Percentiles rank a stretch among this genome's conserved stretches.
phyloP scores from a whole-genome alignment of 2,888 invertebrate species.

The Drosophila setosimentum region DNA sequence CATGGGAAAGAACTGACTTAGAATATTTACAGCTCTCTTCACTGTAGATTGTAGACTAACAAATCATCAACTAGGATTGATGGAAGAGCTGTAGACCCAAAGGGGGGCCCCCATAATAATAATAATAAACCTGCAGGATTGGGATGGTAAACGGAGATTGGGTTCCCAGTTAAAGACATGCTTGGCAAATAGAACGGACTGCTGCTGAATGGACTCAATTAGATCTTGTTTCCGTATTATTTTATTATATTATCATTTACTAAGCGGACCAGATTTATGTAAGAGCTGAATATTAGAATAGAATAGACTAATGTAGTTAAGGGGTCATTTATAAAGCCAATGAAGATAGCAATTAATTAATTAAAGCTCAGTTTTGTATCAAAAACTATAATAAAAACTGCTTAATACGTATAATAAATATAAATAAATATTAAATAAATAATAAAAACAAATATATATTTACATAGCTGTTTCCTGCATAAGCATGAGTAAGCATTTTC shows the following conservation, averaged over 20 bases:
- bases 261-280: background rate
- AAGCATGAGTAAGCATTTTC: background rate
- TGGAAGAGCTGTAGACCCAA: background rate
- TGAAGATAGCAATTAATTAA: rapidly evolving
- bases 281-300: background rate
- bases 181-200: background rate
- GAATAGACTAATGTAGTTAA: background rate
- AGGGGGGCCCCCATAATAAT: background rate
- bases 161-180: background rate
- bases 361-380: background rate
- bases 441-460: background rate
- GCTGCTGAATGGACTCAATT: background rate
- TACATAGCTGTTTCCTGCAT: background rate
- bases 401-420: background rate
- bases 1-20: too few species aligned
- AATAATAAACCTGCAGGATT: background rate
- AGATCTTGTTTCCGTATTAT: background rate
- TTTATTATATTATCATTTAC: background rate
- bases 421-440: background rate
- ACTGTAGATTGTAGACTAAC: background rate
- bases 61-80: background rate
- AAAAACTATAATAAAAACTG: background rate
- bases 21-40: too few species aligned
- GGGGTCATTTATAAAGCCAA: background rate
- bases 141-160: background rate